Percentiles rank a stretch among this genome's conserved stretches.
phyloP scores from a whole-genome alignment of 2,797 vertebrate genomes.

The Mormyrus proboscirostris region DNA sequence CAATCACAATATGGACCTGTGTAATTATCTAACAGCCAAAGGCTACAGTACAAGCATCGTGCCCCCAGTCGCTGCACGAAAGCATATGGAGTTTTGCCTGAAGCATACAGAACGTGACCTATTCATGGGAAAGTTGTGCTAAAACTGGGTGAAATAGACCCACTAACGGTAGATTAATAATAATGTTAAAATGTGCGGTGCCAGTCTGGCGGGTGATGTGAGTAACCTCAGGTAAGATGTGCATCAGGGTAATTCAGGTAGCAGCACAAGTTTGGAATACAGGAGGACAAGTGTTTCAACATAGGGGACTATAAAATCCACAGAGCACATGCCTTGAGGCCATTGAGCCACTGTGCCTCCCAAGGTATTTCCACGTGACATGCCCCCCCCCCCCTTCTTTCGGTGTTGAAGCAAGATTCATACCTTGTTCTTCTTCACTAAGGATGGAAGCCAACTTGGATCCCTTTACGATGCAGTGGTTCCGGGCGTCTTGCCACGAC shows the following conservation, averaged over 20 bases:
- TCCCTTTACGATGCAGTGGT: slow-evolving; percentile 64
- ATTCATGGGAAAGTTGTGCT: neutral
- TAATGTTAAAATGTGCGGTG: neutral
- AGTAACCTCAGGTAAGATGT: neutral
- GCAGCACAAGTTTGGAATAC: neutral
- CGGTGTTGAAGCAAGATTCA: neutral
- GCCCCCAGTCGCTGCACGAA: neutral
- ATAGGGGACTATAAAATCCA: neutral
- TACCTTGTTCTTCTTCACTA: slow-evolving; percentile 75
- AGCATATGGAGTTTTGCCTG: neutral
- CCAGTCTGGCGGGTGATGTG: neutral
- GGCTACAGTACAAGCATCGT: neutral
- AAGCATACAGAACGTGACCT: neutral
- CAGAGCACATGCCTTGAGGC: neutral
- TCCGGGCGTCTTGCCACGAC: slow-evolving; percentile 71
- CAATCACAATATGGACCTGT: neutral
- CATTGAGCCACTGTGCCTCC: neutral
- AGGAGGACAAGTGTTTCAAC: neutral
- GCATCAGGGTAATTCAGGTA: neutral
- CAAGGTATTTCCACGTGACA: neutral
- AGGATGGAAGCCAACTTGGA: slow-evolving; percentile 81
- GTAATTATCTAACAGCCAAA: neutral
- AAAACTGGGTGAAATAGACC: neutral
- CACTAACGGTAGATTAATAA: neutral
- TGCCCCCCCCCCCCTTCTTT: neutral